These are phyloP conservation scores for Pollachius pollachius DNA, from an alignment of 2,113 vertebrate genomes.

Conservation along the genomic window DNA sequence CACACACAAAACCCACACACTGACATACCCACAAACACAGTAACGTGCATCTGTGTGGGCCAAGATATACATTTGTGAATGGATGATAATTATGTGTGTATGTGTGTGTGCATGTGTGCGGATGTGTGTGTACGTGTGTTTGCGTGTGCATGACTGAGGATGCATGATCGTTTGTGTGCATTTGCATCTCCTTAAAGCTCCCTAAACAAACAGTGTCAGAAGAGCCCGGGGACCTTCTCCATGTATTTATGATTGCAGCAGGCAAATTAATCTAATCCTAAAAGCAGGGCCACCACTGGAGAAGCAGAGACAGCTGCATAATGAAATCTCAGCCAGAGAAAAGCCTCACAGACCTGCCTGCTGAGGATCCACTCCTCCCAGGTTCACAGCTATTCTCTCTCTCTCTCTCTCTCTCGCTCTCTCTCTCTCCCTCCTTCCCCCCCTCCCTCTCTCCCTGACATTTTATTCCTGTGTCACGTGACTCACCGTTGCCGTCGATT, in stretches of 20 bases:
- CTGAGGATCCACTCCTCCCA: constrained; percentile 29
- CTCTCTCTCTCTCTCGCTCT: background rate
- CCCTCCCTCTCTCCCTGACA: constrained; percentile 11
- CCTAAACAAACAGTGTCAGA: constrained; percentile 40
- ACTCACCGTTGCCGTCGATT: too few species aligned
- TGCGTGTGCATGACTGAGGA: background rate
- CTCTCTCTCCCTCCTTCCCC: background rate
- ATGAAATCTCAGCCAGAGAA: constrained; percentile 55
- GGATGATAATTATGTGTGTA: background rate
- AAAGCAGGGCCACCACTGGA: constrained; percentile 32
- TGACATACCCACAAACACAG: too few species aligned
- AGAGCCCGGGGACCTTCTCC: constrained; percentile 25
- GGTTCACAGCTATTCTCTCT: constrained; percentile 36
- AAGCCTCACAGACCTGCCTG: constrained; percentile 46
- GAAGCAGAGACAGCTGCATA: constrained; percentile 48
- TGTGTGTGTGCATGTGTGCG: background rate
- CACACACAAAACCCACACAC: background rate
- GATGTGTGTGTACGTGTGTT: background rate
- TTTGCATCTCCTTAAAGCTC: constrained; percentile 6
- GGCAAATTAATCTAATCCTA: constrained; percentile 55
- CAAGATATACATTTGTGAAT: background rate
- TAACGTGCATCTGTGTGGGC: background rate
- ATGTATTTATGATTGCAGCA: constrained; percentile 40
- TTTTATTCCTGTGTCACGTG: too few species aligned
- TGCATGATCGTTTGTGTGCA: background rate